Conservation (phyloP, 35 echinoderm and acorn worm genomes). For the Anneissia japonica region DNA sequence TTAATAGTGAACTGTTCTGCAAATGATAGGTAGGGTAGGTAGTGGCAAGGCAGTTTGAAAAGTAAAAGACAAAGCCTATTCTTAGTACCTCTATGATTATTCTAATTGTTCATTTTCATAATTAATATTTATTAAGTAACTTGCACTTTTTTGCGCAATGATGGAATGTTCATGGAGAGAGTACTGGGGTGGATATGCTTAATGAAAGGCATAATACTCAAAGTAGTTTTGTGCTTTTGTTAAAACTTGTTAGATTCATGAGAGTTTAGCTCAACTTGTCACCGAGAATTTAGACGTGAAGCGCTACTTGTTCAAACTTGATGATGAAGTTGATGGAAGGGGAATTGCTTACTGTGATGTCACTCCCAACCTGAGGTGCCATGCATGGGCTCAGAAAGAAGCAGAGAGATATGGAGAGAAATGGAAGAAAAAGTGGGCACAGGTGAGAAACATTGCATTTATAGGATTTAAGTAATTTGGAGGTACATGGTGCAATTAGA, state of each 20-base stretch:
- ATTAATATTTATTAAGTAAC: too few species aligned
- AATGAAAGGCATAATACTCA: too few species aligned
- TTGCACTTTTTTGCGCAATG: too few species aligned
- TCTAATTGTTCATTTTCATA: too few species aligned
- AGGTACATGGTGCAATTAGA: not conserved
- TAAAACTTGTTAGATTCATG: conserved; percentile 55
- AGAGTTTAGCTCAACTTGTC: conserved; percentile 85
- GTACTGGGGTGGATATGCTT: too few species aligned
- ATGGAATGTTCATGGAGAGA: too few species aligned
- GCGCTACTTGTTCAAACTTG: conserved; percentile 88
- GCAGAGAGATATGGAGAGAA: conserved; percentile 78
- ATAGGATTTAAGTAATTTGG: not conserved
- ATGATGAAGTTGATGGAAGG: conserved; percentile 93
- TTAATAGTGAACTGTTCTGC: too few species aligned
- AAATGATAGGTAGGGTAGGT: too few species aligned
- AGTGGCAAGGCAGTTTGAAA: too few species aligned
- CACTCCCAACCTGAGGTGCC: conserved; percentile 71
- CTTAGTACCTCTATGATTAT: too few species aligned
- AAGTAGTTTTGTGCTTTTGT: too few species aligned
- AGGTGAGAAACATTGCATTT: conserved; percentile 23
- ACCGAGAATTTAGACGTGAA: conserved; percentile 94
- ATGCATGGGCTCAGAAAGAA: conserved; percentile 92
- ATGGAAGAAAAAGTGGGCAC: conserved; percentile 89
- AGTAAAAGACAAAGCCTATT: too few species aligned
- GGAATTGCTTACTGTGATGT: conserved; percentile 94